Evolutionary conservation across 2,113 vertebrate genomes (phyloP), one percentile per base, ranked within the genome.

Genomic region (Paracanthobrama guichenoti): DNA sequence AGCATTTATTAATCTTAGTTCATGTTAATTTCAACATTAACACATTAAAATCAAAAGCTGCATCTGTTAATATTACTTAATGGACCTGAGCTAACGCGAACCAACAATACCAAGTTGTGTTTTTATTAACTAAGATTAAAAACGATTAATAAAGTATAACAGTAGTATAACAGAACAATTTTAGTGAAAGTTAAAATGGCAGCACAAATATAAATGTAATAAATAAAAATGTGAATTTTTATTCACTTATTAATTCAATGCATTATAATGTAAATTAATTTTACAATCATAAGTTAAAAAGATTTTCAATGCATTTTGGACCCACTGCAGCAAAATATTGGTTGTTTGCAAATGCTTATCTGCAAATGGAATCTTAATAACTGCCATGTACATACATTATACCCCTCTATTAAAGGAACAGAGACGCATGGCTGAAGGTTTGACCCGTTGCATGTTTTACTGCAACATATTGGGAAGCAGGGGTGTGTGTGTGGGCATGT

Each of bases 371-470:
- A 26, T 78, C 59, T 20, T 78, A 26, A 20, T 46, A 76, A 42
- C 48, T 26, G 60, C 87, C 87, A 90, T 85, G 86, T 88, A 87
- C 92, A 94, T 95, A 89, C 88, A 95, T n/a, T 28, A 77, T 81
- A 95, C 94, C 91, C 92, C 93, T 92, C 93, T 93, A 90, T 93
- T 92, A 94, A 94, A 95, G 86, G 91, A 93, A 91, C 91, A 95
- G 87, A 91, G 90, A 83, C 93, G 96, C 96, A 96, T 97, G 95
- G 93, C 91, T 94, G 92, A 90, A 93, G 93, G 91, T 90, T 91
- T 89, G 92, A 94, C 93, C 92, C 86, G 42, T 94, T 94, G 94
- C 96, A 97, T 96, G 95, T 95, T 92, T 39, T 81, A 76, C 84
- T 86, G 91, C 89, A 93, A 93, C 90, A 91, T 91, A 91, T 89